These are phyloP conservation scores for Brevimyrus niger DNA, from an alignment of 2,113 vertebrate species.

Conservation along the genomic window DNA sequence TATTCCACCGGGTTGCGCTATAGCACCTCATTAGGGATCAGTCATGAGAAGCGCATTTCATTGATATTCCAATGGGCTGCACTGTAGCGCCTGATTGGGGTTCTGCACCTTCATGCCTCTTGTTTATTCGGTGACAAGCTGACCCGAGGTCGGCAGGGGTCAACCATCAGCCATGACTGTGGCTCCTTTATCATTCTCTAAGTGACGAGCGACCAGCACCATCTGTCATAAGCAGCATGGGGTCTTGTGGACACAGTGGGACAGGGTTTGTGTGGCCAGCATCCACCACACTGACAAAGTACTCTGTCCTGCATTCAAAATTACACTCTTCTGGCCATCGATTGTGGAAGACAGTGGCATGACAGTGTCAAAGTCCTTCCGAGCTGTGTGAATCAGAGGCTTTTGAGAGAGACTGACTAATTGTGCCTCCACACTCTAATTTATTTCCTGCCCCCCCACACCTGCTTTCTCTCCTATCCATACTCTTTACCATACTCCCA, in stretches of 20 bases:
- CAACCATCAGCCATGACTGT: background rate
- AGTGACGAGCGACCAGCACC: conserved; percentile 18
- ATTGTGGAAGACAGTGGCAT: conserved; percentile 10
- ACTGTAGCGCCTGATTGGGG: background rate
- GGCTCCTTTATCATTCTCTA: conserved; percentile 29
- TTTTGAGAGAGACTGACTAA: conserved; percentile 8
- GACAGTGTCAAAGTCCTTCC: background rate
- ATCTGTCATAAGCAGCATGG: background rate
- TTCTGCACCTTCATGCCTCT: conserved; percentile 36
- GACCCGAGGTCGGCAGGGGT: conserved; percentile 3
- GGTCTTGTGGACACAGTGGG: background rate
- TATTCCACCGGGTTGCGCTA: background rate
- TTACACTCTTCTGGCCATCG: background rate
- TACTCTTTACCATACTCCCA: background rate
- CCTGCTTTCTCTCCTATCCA: background rate
- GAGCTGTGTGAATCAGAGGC: conserved; percentile 12
- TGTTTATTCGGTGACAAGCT: conserved; percentile 1
- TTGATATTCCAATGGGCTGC: background rate
- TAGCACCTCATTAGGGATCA: conserved; percentile 24
- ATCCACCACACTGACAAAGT: background rate
- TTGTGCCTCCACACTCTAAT: background rate
- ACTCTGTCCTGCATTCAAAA: background rate
- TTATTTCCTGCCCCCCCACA: background rate
- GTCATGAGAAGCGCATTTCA: conserved; percentile 65
- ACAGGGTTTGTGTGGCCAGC: background rate